These are phyloP conservation scores for Spinibarbus caldwelli DNA, from an alignment of 2,797 vertebrate genomes.

Conservation along the genomic window DNA sequence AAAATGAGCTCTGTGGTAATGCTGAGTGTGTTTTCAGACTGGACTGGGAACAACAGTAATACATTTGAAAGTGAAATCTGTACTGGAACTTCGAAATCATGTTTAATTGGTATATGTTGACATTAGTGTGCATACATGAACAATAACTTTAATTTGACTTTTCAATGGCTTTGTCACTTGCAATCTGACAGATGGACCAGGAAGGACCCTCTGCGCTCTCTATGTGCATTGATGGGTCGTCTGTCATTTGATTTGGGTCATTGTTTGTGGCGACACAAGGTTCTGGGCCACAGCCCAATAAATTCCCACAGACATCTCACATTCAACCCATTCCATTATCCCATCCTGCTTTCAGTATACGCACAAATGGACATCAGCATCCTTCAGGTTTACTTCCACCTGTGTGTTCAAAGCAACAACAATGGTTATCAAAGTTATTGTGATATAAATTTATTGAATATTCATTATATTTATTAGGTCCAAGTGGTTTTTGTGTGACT, in stretches of 20 bases:
- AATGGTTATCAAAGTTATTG: too few species aligned
- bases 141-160: neutral
- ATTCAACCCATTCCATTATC: constrained; percentile 17
- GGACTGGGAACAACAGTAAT: constrained; percentile 2
- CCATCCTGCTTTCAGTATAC: too few species aligned
- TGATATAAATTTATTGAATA: neutral
- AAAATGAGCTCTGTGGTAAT: constrained; percentile 3
- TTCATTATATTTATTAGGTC: too few species aligned
- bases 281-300: constrained; percentile 72
- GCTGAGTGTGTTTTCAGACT: constrained; percentile 26
- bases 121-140: neutral
- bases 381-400: neutral
- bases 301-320: neutral
- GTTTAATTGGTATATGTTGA: neutral
- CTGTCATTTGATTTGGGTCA: constrained; percentile 79
- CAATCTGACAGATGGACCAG: constrained; percentile 77
- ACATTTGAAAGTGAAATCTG: neutral
- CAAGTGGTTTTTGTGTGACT: too few species aligned
- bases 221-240: constrained; percentile 75
- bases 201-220: constrained; percentile 63
- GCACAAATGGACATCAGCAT: neutral
- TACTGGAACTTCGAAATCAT: neutral
- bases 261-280: constrained; percentile 76
- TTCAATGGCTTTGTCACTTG: constrained; percentile 6
- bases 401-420: neutral